Conservation (phyloP, 2,113 vertebrate species). For the Mugil cephalus region DNA sequence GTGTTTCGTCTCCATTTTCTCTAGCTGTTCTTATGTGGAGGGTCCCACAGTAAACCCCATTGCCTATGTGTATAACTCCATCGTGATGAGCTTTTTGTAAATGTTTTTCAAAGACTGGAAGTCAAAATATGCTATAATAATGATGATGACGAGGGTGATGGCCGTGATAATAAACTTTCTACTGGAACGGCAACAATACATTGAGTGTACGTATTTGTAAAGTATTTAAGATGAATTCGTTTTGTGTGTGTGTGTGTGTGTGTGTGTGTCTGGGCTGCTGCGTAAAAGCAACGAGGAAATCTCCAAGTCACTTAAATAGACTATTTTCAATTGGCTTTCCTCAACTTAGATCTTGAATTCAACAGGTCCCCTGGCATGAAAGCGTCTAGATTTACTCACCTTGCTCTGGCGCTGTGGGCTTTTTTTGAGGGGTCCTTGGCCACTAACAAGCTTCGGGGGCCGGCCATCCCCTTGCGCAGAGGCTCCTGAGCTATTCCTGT, state of each 20-base stretch:
- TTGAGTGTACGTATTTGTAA: constrained; percentile 46
- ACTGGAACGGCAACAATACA: constrained; percentile 87
- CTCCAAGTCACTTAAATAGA: neutral
- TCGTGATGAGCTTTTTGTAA: constrained; percentile 91
- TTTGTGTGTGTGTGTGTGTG: too few species aligned
- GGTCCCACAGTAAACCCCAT: constrained; percentile 87
- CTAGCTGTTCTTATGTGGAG: constrained; percentile 78
- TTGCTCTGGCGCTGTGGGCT: constrained; percentile 80
- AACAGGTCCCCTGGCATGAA: constrained; percentile 75
- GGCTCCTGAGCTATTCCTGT: constrained; percentile 88
- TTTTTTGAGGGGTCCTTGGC: constrained; percentile 84
- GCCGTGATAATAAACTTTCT: constrained; percentile 93
- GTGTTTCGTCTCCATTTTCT: constrained; percentile 89
- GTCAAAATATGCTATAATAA: constrained; percentile 85
- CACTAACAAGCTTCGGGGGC: constrained; percentile 88
- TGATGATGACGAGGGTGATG: constrained; percentile 55
- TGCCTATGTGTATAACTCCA: constrained; percentile 90
- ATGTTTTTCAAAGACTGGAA: constrained; percentile 96
- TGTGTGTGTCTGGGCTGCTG: neutral
- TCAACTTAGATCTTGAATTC: constrained; percentile 51
- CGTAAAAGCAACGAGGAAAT: neutral
- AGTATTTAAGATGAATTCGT: neutral
- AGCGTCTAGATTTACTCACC: constrained; percentile 89
- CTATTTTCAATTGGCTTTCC: constrained; percentile 4
- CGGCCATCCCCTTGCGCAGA: constrained; percentile 87